Conservation (phyloP, 2,888 invertebrate genomes). For the Drosophila kanekoi region DNA sequence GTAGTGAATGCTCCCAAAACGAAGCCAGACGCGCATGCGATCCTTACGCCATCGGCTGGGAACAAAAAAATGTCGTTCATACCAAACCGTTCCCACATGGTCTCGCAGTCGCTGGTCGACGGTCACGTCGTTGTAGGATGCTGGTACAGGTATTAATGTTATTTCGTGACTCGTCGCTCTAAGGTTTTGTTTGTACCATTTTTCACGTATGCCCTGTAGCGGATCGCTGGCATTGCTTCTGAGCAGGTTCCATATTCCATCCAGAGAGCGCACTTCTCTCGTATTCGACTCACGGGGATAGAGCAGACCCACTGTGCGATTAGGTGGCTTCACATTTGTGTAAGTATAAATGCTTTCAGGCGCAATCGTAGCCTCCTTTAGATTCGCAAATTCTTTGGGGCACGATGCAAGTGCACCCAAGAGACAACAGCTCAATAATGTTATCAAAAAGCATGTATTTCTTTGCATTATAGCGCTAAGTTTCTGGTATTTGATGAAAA, state of each 20-base stretch:
- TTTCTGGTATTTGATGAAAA: not conserved
- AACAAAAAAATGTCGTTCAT: conserved; percentile 93
- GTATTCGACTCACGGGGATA: conserved; percentile 90
- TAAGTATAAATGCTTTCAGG: conserved; percentile 28
- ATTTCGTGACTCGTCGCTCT: conserved; percentile 87
- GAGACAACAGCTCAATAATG: conserved; percentile 1
- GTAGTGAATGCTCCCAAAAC: conserved; percentile 97
- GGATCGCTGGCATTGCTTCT: conserved; percentile 89
- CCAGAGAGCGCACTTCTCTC: conserved; percentile 91
- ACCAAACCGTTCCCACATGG: conserved; percentile 98
- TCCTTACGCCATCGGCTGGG: conserved; percentile 89
- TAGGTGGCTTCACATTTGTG: conserved; percentile 32
- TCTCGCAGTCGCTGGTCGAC: conserved; percentile 91
- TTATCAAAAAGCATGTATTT: not conserved
- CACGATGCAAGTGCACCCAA: not conserved
- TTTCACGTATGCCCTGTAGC: conserved; percentile 89
- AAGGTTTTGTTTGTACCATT: conserved; percentile 91
- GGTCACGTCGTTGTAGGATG: conserved; percentile 97
- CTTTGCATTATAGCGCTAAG: conserved; percentile 8
- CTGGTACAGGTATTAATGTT: conserved; percentile 96
- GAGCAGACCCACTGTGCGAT: conserved; percentile 76
- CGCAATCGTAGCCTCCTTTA: not conserved
- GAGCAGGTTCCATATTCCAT: conserved; percentile 96
- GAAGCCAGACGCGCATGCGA: conserved; percentile 89
- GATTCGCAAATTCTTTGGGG: not conserved